Evolutionary conservation across 2,113 vertebrate species (phyloP).

Genomic region (Trematomus loennbergii): DNA sequence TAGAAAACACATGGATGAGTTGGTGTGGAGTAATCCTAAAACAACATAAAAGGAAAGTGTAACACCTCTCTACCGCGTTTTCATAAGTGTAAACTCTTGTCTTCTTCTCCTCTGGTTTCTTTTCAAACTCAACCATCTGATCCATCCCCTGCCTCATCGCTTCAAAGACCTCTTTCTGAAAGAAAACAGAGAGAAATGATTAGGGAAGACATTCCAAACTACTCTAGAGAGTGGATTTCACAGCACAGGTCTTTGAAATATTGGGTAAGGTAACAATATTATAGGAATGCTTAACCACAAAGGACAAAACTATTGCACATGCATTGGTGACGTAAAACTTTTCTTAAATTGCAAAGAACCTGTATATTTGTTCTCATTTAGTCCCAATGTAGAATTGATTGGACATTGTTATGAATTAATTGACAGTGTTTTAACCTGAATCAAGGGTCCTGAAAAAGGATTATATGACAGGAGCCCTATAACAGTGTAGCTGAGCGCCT

Average conservation of each 20-base stretch:
- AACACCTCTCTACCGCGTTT: constrained; percentile 84
- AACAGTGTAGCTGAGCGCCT: too few species aligned
- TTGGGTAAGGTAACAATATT: background rate
- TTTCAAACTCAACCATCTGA: constrained; percentile 78
- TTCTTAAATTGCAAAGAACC: constrained; percentile 7
- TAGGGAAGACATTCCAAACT: background rate
- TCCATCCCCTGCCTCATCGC: constrained; percentile 78
- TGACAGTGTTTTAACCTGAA: background rate
- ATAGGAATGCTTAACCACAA: constrained; percentile 5
- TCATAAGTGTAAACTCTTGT: constrained; percentile 79
- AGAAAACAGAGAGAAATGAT: constrained; percentile 7
- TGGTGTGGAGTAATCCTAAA: background rate
- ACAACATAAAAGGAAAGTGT: background rate
- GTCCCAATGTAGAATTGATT: constrained; percentile 1
- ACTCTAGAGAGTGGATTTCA: background rate
- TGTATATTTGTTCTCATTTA: background rate
- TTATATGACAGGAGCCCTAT: too few species aligned
- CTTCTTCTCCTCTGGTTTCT: constrained; percentile 68
- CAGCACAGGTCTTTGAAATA: background rate
- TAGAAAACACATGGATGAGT: background rate
- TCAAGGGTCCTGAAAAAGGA: too few species aligned
- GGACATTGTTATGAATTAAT: background rate
- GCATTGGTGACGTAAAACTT: constrained; percentile 17
- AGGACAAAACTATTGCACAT: constrained; percentile 9
- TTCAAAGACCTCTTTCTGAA: constrained; percentile 64